A percentile compares a stretch with the other conserved stretches of the same genome.
Evolutionary conservation across 2,888 invertebrate species (phyloP).

Genomic region (Scaptomyza polygonia): DNA sequence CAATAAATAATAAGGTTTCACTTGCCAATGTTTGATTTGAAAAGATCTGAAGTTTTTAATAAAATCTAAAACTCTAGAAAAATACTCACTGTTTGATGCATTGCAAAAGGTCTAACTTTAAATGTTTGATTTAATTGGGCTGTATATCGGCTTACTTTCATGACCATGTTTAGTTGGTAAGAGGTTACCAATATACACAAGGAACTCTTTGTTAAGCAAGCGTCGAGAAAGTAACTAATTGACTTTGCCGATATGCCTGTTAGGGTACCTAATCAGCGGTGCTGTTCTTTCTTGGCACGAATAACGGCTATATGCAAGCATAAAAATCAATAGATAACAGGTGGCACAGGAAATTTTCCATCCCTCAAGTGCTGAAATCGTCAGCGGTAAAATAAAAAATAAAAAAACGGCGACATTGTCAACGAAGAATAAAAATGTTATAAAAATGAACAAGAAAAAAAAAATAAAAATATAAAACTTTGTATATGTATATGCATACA

Average conservation of each 20-base stretch:
- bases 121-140: no score
- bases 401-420: conserved; percentile 32
- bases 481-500: conserved; percentile 1
- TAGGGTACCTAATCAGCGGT: conserved; percentile 32
- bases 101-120: no score
- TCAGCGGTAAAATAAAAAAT: conserved; percentile 39
- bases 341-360: conserved; percentile 62
- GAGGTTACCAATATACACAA: no score
- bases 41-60: no score
- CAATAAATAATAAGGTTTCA: no score
- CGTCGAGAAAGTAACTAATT: not conserved
- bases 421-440: conserved; percentile 70
- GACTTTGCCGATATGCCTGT: not conserved
- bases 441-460: conserved; percentile 63
- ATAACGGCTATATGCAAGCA: conserved; percentile 52
- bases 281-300: conserved; percentile 11
- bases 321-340: conserved; percentile 79
- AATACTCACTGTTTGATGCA: no score
- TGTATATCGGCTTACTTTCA: no score
- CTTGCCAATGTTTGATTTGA: no score
- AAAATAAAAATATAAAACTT: conserved; percentile 73
- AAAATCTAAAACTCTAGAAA: no score
- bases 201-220: no score
- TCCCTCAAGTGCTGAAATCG: conserved; percentile 29
- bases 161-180: no score